Evolutionary conservation across 2,888 invertebrate genomes (phyloP).

Genomic region (Melolontha melolontha): DNA sequence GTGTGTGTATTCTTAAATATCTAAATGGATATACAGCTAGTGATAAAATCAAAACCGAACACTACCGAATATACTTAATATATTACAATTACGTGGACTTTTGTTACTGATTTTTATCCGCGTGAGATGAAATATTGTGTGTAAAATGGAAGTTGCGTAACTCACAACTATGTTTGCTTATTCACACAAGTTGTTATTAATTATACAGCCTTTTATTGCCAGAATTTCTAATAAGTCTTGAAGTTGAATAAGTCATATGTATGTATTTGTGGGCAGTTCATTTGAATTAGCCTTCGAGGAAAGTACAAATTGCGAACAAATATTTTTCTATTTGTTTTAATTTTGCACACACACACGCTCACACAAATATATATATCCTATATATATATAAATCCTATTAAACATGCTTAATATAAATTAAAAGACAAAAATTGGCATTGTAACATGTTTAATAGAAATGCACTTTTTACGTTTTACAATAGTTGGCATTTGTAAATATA

Average conservation of each 20-base stretch:
- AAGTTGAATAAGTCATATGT: not conserved
- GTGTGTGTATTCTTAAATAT: slow-evolving; percentile 15
- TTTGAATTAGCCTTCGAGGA: not conserved
- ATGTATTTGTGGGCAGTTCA: not conserved
- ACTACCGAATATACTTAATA: slow-evolving; percentile 32
- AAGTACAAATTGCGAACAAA: not conserved
- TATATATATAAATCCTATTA: no score
- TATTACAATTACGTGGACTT: slow-evolving; percentile 33
- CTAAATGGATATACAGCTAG: slow-evolving; percentile 18
- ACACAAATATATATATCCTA: no score
- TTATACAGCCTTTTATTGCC: slow-evolving; percentile 9
- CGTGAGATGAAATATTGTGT: slow-evolving; percentile 25
- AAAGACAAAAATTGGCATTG: no score
- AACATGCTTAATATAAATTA: no score
- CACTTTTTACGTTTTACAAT: no score
- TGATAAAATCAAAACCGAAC: slow-evolving; percentile 34
- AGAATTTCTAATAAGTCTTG: slow-evolving; percentile 19
- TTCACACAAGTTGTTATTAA: slow-evolving; percentile 34
- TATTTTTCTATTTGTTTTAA: not conserved
- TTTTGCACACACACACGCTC: no score
- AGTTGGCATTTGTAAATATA: no score
- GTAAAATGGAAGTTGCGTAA: slow-evolving; percentile 27
- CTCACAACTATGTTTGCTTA: slow-evolving; percentile 16
- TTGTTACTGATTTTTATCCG: slow-evolving; percentile 26
- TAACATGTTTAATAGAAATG: no score